Evolutionary conservation across 2,888 invertebrate species (phyloP).

Genomic region (Cyclophora punctaria): DNA sequence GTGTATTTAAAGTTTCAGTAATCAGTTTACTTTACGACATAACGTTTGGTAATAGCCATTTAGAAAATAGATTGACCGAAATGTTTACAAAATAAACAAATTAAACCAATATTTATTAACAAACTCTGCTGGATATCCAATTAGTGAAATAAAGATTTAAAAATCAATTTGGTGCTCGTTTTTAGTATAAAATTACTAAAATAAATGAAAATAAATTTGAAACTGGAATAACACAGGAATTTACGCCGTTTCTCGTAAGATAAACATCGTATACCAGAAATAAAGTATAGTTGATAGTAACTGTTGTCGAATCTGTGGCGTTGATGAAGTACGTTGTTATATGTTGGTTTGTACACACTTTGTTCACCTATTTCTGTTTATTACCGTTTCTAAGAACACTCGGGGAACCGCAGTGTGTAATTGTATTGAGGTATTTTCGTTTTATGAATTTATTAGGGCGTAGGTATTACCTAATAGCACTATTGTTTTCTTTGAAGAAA

Average conservation of each 20-base stretch:
- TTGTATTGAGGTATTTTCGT: constrained; percentile 10
- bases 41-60: no score
- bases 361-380: constrained; percentile 34
- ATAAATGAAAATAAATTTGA: constrained; percentile 57
- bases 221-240: constrained; percentile 52
- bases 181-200: constrained; percentile 51
- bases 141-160: constrained; percentile 5
- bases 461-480: constrained; percentile 1
- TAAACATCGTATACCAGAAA: constrained; percentile 59
- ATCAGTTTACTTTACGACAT: no score
- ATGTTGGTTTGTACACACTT: constrained; percentile 34
- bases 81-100: background rate
- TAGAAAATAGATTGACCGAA: no score
- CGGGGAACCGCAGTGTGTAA: constrained; percentile 8
- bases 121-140: no score
- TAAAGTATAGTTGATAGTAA: constrained; percentile 22
- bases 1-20: background rate
- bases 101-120: background rate
- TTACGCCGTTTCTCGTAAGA: constrained; percentile 41
- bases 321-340: constrained; percentile 33
- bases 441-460: background rate
- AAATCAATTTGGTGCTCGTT: constrained; percentile 33
- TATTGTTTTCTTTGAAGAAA: no score
- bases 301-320: constrained; percentile 3
- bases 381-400: constrained; percentile 12